Percentiles rank a stretch among this genome's conserved stretches.
phyloP scores from a whole-genome alignment of 2,888 invertebrate species.

The Xestia ashworthii region DNA sequence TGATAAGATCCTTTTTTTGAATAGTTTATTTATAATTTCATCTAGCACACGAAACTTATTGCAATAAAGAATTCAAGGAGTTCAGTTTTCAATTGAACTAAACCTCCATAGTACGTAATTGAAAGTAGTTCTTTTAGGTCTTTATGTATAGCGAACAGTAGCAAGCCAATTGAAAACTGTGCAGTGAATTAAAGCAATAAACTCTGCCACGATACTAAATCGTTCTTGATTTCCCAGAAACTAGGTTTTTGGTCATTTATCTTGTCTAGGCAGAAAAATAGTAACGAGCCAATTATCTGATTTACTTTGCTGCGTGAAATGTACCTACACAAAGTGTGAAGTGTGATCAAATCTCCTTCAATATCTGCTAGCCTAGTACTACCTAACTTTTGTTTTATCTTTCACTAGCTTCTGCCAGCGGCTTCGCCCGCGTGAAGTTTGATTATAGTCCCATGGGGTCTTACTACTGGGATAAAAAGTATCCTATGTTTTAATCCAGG shows the following conservation, averaged over 20 bases:
- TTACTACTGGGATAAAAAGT: no score
- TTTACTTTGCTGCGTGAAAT: conserved; percentile 13
- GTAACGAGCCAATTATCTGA: conserved; percentile 17
- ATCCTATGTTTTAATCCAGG: no score
- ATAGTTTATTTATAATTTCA: not conserved
- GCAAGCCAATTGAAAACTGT: conserved; percentile 17
- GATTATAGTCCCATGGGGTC: no score
- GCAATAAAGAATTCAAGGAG: not conserved
- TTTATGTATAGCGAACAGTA: conserved; percentile 19
- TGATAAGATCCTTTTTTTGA: not conserved
- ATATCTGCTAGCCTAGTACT: conserved; percentile 3
- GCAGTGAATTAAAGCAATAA: conserved; percentile 43
- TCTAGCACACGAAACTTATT: not conserved
- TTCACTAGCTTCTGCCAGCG: no score
- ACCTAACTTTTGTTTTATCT: not conserved
- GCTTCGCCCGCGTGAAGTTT: no score
- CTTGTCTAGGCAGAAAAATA: conserved; percentile 24
- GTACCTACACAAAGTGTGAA: not conserved
- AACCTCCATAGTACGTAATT: conserved; percentile 22
- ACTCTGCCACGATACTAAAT: conserved; percentile 28
- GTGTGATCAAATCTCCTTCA: not conserved
- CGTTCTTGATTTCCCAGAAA: conserved; percentile 35
- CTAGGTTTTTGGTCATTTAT: conserved; percentile 38
- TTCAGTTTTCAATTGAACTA: not conserved
- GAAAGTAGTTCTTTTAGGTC: conserved; percentile 18